Evolutionary conservation across 2,888 invertebrate genomes (phyloP).

Genomic region (Epirrhoe tristata): DNA sequence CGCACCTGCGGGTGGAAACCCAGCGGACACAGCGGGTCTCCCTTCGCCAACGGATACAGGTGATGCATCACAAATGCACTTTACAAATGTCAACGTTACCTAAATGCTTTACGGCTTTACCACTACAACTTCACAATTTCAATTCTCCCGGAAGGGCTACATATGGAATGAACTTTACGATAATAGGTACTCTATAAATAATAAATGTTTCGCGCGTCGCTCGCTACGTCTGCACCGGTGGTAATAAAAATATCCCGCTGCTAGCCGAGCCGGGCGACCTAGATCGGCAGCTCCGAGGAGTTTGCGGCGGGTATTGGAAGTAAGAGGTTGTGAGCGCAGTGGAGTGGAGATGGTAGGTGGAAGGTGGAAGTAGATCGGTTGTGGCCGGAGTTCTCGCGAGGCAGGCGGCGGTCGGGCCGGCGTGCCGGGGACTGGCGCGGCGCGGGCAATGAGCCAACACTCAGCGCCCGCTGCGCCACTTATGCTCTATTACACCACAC

Average conservation of each 20-base stretch:
- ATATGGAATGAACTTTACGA: conserved; percentile 82
- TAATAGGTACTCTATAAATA: conserved; percentile 73
- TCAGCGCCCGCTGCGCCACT: conserved; percentile 67
- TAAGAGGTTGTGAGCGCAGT: conserved; percentile 18
- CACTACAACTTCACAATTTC: conserved; percentile 29
- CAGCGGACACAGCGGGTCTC: conserved; percentile 95
- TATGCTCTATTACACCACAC: conserved; percentile 73
- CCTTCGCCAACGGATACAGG: conserved; percentile 91
- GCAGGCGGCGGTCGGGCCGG: conserved; percentile 73
- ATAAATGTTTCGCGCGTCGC: conserved; percentile 75
- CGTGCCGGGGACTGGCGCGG: conserved; percentile 75
- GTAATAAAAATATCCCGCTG: conserved; percentile 84
- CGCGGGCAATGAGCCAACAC: conserved; percentile 77
- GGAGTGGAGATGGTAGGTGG: conserved; percentile 43
- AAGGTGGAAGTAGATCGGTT: conserved; percentile 9
- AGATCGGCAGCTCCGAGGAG: conserved; percentile 71
- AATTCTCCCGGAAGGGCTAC: conserved; percentile 24
- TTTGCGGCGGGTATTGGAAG: conserved; percentile 58
- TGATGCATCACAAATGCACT: conserved; percentile 89
- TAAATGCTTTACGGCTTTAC: conserved; percentile 65
- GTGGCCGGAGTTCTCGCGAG: conserved; percentile 18
- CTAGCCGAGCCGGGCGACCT: conserved; percentile 83
- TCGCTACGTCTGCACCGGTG: conserved; percentile 77
- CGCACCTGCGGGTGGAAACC: conserved; percentile 98
- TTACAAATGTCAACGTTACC: conserved; percentile 72